These are phyloP conservation scores for Trissolcus brochymenae DNA, from an alignment of 2,888 invertebrate genomes.

Conservation along the genomic window DNA sequence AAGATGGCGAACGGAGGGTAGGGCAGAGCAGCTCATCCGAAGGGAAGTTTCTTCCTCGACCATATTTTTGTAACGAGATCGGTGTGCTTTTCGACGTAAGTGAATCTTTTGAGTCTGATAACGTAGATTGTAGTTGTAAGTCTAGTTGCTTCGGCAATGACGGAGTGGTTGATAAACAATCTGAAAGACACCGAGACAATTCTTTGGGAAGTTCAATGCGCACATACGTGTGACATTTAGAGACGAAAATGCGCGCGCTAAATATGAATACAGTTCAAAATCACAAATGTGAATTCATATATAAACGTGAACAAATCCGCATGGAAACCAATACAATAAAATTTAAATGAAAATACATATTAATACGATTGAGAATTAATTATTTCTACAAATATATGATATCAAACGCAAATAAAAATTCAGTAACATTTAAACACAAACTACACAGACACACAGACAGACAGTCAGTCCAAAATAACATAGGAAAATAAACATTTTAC, in stretches of 20 bases:
- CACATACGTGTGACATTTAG: constrained; percentile 68
- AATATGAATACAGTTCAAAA: constrained; percentile 40
- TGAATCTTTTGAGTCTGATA: constrained; percentile 18
- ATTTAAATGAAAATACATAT: no score
- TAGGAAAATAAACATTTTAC: no score
- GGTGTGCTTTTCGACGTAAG: constrained; percentile 53
- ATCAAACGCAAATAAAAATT: no score
- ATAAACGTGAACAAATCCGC: no score
- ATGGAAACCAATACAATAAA: no score
- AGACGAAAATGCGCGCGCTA: constrained; percentile 55
- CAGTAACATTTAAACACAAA: no score
- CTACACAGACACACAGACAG: no score
- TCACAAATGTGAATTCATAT: no score
- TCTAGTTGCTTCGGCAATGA: constrained; percentile 14
- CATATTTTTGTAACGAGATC: constrained; percentile 18
- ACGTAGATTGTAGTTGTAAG: constrained; percentile 17
- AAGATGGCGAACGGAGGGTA: constrained; percentile 74
- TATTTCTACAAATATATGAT: no score
- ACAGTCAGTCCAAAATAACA: no score
- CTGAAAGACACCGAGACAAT: constrained; percentile 46
- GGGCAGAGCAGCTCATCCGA: constrained; percentile 65
- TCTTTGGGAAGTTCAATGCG: constrained; percentile 74
- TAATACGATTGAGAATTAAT: no score
- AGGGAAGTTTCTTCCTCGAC: constrained; percentile 61
- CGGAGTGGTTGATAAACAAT: constrained; percentile 33